Evolutionary conservation across 2,888 invertebrate species (phyloP), one percentile per base, ranked within the genome.

Genomic region (Corbicula japonica): DNA sequence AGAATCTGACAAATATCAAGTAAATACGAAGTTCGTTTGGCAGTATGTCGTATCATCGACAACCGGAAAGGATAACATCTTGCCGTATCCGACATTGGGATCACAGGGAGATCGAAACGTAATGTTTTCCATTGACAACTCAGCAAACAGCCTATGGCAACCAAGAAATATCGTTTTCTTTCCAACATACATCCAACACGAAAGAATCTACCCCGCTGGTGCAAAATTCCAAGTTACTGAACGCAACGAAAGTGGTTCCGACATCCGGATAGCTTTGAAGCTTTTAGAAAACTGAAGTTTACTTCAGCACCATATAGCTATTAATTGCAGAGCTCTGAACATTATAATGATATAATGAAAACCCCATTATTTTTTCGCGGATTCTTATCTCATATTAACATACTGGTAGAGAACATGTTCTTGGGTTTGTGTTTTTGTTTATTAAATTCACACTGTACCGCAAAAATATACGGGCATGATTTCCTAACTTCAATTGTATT

Each of bases 161-260:
- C 82, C 78, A 6, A 56, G 76, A 32, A 56, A 82, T 46, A 78
- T 82, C 21, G 69, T 68, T 12, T 23, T 32, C 0, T 73, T 48
- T 26, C 75, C 78, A 0, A 21, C 32, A n/a, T 76, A 60, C 23
- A 23, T 32, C 5, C 76, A 82, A 50, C 60, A 54, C 5, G 82
- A 82, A 50, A 74, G 82, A 44, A 58, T 75, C 23, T 82, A 82
- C 32, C 82, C 82, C 0, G 72, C 72, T 28, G 82, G 82, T 23
- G 71, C 76, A 18, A 26, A 34, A 35, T 82, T 78, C 46, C 2
- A 48, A 8, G 52, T 79, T n/a, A 68, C 46, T 0, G 46, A 44
- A 1, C 32, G 62, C 15, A 30, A 12, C 32, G 32, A 26, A 3
- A 15, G 5, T 10, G 58, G 65, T 48, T 44, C 44, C 15, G 65